phyloP scores from a whole-genome alignment of 1,140 invertebrate genomes.

The Drosophila kohkoa region DNA sequence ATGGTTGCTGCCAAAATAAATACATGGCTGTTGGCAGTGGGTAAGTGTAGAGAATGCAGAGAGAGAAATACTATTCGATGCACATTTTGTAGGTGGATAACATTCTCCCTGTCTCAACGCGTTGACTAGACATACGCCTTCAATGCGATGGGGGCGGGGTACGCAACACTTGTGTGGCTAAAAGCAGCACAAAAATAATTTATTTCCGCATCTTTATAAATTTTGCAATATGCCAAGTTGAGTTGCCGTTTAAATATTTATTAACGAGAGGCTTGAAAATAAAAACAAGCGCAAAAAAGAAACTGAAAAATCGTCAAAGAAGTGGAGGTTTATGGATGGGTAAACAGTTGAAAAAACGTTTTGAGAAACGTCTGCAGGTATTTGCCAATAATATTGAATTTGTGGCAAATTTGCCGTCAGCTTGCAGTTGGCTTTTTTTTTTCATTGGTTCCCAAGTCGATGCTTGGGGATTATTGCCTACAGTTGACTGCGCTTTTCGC shows the following conservation, averaged over 20 bases:
- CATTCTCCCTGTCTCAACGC: not conserved
- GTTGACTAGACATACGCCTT: not conserved
- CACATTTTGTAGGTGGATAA: conserved; percentile 29
- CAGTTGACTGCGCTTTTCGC: conserved; percentile 63
- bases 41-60: conserved; percentile 44
- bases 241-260: conserved; percentile 70
- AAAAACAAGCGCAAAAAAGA: conserved; percentile 4
- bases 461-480: conserved; percentile 48
- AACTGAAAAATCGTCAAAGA: conserved; percentile 4
- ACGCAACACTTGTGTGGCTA: conserved; percentile 38
- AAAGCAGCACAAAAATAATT: conserved; percentile 49
- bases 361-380: conserved; percentile 48
- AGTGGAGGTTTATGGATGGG: conserved; percentile 54
- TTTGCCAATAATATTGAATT: conserved; percentile 70
- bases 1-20: conserved; percentile 60
- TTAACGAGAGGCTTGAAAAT: conserved; percentile 24
- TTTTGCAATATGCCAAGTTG: conserved; percentile 48
- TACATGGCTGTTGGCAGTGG: conserved; percentile 38
- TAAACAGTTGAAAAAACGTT: conserved; percentile 48
- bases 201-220: conserved; percentile 71
- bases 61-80: conserved; percentile 24
- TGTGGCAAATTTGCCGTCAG: conserved; percentile 59
- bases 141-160: not conserved
- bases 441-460: conserved; percentile 23
- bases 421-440: conserved; percentile 24